Percentiles rank a stretch among this genome's conserved stretches.
Evolutionary conservation across 2,888 invertebrate species (phyloP).

Genomic region (Acanthosepion lycidas): DNA sequence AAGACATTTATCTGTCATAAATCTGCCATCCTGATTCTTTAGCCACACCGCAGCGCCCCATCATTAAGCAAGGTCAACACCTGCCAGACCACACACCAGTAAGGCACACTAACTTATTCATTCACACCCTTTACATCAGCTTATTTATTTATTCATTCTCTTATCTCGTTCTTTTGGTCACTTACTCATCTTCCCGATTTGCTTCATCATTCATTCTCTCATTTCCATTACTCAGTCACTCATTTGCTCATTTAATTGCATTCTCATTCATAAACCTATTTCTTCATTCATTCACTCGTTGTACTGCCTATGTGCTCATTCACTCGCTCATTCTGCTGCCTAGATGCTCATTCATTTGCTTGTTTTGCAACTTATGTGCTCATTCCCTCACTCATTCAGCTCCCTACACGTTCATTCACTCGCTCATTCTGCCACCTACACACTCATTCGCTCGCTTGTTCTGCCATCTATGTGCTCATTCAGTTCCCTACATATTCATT

Average conservation of each 20-base stretch:
- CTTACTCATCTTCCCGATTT: no score
- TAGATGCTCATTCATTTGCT: background rate
- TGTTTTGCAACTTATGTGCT: background rate
- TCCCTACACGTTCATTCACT: background rate
- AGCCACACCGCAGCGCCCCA: background rate
- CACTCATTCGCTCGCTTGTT: background rate
- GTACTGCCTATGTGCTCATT: background rate
- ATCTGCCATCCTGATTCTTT: background rate
- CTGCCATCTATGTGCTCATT: no score
- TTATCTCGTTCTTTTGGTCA: no score
- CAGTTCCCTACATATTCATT: background rate
- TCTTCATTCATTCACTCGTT: background rate
- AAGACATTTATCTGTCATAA: slow-evolving; percentile 12
- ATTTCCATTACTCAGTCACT: background rate
- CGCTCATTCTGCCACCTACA: background rate
- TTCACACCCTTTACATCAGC: no score
- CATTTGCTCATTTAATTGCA: background rate
- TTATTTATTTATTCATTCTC: no score
- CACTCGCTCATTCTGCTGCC: background rate
- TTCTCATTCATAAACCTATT: background rate
- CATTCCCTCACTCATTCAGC: background rate
- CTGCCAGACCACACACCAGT: background rate
- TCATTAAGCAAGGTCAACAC: background rate
- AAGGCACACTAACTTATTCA: no score
- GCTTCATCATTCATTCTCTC: no score